A percentile compares a stretch with the other conserved stretches of the same genome.
phyloP scores from a whole-genome alignment of 1,140 invertebrate species.

The Archivesica marissinica region DNA sequence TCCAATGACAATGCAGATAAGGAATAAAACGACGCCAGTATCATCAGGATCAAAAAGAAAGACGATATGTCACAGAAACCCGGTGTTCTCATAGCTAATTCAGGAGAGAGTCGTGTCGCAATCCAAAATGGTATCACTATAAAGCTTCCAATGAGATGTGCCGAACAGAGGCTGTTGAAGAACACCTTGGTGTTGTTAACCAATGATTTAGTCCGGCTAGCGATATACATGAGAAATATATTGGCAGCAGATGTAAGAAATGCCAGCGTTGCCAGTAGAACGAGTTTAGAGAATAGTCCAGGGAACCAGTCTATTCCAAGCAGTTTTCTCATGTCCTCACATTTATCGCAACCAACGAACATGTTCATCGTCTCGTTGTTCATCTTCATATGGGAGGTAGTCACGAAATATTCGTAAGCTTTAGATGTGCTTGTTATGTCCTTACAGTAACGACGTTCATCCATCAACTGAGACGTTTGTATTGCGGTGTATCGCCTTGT shows the following conservation, averaged over 20 bases:
- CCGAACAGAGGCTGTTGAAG: constrained; percentile 37
- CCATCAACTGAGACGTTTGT: constrained; percentile 30
- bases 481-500: neutral
- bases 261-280: constrained; percentile 19
- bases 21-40: constrained; percentile 56
- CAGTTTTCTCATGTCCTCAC: constrained; percentile 44
- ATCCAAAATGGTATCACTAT: constrained; percentile 60
- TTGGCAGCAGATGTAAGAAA: constrained; percentile 48
- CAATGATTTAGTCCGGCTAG: constrained; percentile 36
- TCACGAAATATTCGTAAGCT: neutral
- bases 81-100: constrained; percentile 6
- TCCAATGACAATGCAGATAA: constrained; percentile 55
- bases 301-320: constrained; percentile 22
- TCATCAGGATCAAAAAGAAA: constrained; percentile 61
- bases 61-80: constrained; percentile 32
- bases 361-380: constrained; percentile 25
- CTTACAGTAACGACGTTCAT: neutral
- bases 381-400: constrained; percentile 36
- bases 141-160: constrained; percentile 52
- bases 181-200: constrained; percentile 59
- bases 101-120: constrained; percentile 24
- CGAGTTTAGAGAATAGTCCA: constrained; percentile 44
- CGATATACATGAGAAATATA: constrained; percentile 48
- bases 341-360: constrained; percentile 11
- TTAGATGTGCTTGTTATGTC: neutral